Conservation (phyloP, 2,888 invertebrate species). For the Aphrophora alni region DNA sequence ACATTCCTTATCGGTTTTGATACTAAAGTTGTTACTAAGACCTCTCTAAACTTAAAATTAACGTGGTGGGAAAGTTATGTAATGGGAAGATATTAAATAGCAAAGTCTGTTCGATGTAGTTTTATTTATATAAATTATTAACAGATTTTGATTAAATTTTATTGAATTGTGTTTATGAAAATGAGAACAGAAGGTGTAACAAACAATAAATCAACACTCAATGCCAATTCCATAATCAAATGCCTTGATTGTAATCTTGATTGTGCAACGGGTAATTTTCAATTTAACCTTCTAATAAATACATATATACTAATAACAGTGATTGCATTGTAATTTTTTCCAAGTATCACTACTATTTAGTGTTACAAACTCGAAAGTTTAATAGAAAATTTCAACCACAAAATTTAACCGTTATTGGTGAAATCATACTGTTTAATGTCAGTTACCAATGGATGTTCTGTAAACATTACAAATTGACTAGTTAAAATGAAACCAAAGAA, state of each 20-base stretch:
- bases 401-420: background rate
- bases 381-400: background rate
- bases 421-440: background rate
- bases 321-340: background rate
- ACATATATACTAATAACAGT: background rate
- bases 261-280: background rate
- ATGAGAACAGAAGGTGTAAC: no score
- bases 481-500: background rate
- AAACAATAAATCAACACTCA: no score
- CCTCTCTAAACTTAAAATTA: no score
- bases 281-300: background rate
- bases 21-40: no score
- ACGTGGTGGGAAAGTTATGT: no score
- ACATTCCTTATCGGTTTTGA: no score
- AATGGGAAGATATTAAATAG: no score
- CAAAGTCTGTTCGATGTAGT: no score
- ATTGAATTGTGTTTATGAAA: no score
- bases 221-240: background rate
- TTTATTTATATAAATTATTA: no score
- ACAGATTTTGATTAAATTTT: no score
- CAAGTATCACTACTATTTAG: background rate
- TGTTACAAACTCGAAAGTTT: background rate
- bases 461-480: background rate
- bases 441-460: background rate
- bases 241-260: background rate